phyloP scores from a whole-genome alignment of 2,888 invertebrate genomes.

The Nomada ferruginata region DNA sequence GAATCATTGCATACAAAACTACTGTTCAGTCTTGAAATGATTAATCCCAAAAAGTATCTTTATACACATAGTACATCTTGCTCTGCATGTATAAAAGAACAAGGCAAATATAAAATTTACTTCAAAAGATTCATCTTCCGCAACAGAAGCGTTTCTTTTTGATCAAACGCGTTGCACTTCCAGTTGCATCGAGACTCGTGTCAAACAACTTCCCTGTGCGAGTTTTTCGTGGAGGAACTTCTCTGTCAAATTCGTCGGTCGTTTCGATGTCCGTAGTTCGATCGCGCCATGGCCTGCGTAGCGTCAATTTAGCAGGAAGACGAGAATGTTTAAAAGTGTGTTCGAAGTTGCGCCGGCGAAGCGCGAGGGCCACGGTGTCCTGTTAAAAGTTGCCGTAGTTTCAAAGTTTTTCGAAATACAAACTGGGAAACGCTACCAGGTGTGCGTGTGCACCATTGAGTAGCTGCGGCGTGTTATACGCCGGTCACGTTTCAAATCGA shows the following conservation, averaged over 20 bases:
- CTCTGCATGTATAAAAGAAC: too few relatives aligned
- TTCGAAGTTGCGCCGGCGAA: not conserved
- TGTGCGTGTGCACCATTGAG: slow-evolving; percentile 26
- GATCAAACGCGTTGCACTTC: too few relatives aligned
- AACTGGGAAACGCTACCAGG: slow-evolving; percentile 9
- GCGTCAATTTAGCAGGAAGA: slow-evolving; percentile 9
- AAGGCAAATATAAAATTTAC: too few relatives aligned
- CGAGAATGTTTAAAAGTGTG: slow-evolving; percentile 29
- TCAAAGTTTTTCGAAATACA: slow-evolving; percentile 49
- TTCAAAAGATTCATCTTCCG: not conserved
- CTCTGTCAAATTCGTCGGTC: slow-evolving; percentile 13
- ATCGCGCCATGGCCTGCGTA: not conserved
- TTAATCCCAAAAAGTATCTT: too few relatives aligned
- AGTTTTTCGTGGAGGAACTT: not conserved
- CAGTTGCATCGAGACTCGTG: not conserved
- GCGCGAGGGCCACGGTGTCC: slow-evolving; percentile 31
- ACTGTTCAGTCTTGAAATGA: too few relatives aligned
- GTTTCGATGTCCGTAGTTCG: slow-evolving; percentile 20
- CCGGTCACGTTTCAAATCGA: slow-evolving; percentile 56
- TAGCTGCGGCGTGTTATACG: slow-evolving; percentile 31
- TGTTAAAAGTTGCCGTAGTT: slow-evolving; percentile 46
- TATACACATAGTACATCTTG: too few relatives aligned
- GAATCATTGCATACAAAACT: too few relatives aligned
- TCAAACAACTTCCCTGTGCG: not conserved
- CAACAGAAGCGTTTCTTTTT: not conserved